phyloP scores from a whole-genome alignment of 1,140 invertebrate genomes.

The Wasmannia auropunctata region DNA sequence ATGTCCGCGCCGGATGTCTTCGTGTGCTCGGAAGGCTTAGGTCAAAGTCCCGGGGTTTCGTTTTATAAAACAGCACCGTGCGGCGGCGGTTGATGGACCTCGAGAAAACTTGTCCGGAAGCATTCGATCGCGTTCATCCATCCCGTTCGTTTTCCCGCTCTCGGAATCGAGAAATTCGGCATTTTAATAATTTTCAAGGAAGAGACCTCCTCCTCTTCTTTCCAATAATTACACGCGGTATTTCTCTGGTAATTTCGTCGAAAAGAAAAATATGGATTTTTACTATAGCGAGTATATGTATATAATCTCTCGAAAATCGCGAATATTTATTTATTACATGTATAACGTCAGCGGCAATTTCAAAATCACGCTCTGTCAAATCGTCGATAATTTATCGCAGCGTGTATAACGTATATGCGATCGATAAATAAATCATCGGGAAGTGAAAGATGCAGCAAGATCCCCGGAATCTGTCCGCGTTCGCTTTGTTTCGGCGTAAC shows the following conservation, averaged over 20 bases:
- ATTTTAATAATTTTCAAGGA: slow-evolving; percentile 38
- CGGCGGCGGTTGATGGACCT: slow-evolving; percentile 33
- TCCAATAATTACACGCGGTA: background rate
- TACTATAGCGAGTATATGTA: background rate
- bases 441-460: slow-evolving; percentile 30
- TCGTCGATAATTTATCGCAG: background rate
- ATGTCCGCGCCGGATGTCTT: background rate
- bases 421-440: slow-evolving; percentile 30
- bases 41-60: slow-evolving; percentile 59
- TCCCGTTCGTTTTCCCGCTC: background rate
- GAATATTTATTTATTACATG: background rate
- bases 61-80: slow-evolving; percentile 67
- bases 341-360: background rate
- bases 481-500: slow-evolving; percentile 53
- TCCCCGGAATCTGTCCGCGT: slow-evolving; percentile 12
- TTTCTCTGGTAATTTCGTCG: background rate
- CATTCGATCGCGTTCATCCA: background rate
- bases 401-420: background rate
- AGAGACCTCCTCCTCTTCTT: background rate
- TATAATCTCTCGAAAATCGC: background rate
- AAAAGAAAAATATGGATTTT: background rate
- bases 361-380: background rate
- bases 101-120: background rate
- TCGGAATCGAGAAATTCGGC: background rate
- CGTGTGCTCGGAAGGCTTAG: slow-evolving; percentile 28